Evolutionary conservation across 2,888 invertebrate genomes (phyloP).

Genomic region (Chrysotoxum bicinctum): DNA sequence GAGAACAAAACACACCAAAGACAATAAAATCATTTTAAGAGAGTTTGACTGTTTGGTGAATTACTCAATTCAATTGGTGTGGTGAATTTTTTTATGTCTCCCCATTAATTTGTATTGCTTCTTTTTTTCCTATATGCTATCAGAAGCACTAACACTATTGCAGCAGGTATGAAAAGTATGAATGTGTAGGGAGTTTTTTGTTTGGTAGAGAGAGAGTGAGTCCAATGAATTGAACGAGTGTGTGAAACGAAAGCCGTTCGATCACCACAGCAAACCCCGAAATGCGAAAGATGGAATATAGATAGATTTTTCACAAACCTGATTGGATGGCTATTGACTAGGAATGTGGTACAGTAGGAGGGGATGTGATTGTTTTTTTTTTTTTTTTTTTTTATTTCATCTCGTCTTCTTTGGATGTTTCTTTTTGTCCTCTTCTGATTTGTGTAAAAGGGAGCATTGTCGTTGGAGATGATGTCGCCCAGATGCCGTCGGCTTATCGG

Average conservation of each 20-base stretch:
- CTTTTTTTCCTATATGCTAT: conserved; percentile 69
- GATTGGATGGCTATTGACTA: conserved; percentile 82
- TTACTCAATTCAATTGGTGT: conserved; percentile 28
- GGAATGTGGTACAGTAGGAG: conserved; percentile 75
- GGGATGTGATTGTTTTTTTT: conserved; percentile 66
- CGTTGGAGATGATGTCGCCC: conserved; percentile 8
- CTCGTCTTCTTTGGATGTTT: conserved; percentile 44
- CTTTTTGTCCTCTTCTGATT: conserved; percentile 60
- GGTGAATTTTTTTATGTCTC: conserved; percentile 43
- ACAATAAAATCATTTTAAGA: conserved; percentile 9
- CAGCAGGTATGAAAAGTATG: conserved; percentile 53
- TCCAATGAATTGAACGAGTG: conserved; percentile 72
- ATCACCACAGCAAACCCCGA: conserved; percentile 69
- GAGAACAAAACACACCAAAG: conserved; percentile 17
- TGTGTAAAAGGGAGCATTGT: conserved; percentile 69
- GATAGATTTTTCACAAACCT: conserved; percentile 82
- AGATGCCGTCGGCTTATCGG: conserved; percentile 16
- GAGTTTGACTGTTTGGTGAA: conserved; percentile 41
- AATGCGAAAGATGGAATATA: conserved; percentile 75
- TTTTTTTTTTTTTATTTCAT: conserved; percentile 44
- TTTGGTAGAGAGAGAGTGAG: conserved; percentile 68
- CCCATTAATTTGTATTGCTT: conserved; percentile 69
- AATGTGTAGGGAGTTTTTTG: conserved; percentile 49
- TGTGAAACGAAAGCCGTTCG: conserved; percentile 73
- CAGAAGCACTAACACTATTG: conserved; percentile 47